phyloP scores from a whole-genome alignment of 2,888 invertebrate genomes.

The Sycophila texana region DNA sequence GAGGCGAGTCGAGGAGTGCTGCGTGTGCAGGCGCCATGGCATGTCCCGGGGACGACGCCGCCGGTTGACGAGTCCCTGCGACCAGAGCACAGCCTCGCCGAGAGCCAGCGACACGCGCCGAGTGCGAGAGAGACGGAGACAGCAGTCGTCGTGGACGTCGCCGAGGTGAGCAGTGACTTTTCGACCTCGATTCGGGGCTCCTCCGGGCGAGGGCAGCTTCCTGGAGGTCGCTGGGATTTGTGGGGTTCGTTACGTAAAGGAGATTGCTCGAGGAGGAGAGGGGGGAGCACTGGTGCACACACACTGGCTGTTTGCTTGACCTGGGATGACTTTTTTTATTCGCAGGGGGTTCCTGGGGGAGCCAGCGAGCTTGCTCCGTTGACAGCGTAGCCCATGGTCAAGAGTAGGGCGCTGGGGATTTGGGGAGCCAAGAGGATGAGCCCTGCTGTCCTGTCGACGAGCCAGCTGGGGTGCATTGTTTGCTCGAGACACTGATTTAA shows the following conservation, averaged over 20 bases:
- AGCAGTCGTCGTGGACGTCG: too few relatives aligned
- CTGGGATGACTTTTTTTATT: too few relatives aligned
- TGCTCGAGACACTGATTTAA: slow-evolving; percentile 40
- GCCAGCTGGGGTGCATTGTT: slow-evolving; percentile 24
- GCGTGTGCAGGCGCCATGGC: slow-evolving; percentile 3
- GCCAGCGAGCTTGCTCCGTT: neutral
- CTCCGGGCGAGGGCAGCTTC: too few relatives aligned
- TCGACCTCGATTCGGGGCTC: too few relatives aligned
- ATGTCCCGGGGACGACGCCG: slow-evolving; percentile 21
- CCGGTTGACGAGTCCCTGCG: neutral
- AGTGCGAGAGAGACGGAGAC: too few relatives aligned
- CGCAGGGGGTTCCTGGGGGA: too few relatives aligned
- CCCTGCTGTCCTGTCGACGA: slow-evolving; percentile 1
- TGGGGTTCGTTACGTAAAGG: too few relatives aligned
- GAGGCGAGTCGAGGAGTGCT: neutral
- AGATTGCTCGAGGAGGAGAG: too few relatives aligned
- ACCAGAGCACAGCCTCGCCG: slow-evolving; percentile 48
- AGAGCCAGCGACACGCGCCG: neutral
- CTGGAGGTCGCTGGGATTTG: too few relatives aligned
- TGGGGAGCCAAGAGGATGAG: neutral
- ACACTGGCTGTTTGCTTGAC: too few relatives aligned
- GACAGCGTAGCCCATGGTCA: neutral
- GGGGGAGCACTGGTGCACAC: too few relatives aligned
- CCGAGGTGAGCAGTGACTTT: too few relatives aligned
- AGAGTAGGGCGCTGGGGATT: neutral